Evolutionary conservation across 2,888 invertebrate species (phyloP).

Genomic region (Megamerina dolium): DNA sequence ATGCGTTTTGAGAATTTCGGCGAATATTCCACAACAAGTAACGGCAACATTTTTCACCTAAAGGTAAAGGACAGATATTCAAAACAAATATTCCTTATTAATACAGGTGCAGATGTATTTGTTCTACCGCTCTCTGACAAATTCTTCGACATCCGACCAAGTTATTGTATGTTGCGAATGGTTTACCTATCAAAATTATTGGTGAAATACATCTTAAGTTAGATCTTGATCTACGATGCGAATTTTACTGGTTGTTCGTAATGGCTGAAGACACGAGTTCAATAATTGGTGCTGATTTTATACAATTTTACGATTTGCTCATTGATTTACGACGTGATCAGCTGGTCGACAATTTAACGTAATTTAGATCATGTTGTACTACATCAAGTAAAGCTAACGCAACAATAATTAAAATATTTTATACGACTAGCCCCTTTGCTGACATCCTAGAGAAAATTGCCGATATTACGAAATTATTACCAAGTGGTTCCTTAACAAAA

Average conservation of each 20-base stretch:
- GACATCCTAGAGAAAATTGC: slow-evolving; percentile 2
- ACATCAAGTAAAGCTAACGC: no score
- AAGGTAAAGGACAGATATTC: slow-evolving; percentile 5
- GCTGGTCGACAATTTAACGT: neutral
- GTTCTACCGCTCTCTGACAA: neutral
- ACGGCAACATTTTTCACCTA: slow-evolving; percentile 6
- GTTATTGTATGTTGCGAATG: slow-evolving; percentile 3
- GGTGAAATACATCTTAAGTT: neutral
- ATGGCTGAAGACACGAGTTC: no score
- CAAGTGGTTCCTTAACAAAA: slow-evolving; percentile 6
- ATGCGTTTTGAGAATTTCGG: no score
- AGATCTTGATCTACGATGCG: neutral
- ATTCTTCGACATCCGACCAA: slow-evolving; percentile 2
- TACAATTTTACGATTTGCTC: slow-evolving; percentile 1
- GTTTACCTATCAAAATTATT: neutral
- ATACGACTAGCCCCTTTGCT: neutral
- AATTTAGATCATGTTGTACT: no score
- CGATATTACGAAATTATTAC: slow-evolving; percentile 7
- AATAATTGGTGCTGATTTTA: slow-evolving; percentile 1
- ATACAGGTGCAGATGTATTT: slow-evolving; percentile 8
- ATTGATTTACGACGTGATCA: slow-evolving; percentile 1
- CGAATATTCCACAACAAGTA: no score
- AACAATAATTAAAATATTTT: neutral
- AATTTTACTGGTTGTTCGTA: neutral
- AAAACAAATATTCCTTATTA: no score